phyloP scores from a whole-genome alignment of 2,888 invertebrate genomes.

The Amblyjoppa proteus region DNA sequence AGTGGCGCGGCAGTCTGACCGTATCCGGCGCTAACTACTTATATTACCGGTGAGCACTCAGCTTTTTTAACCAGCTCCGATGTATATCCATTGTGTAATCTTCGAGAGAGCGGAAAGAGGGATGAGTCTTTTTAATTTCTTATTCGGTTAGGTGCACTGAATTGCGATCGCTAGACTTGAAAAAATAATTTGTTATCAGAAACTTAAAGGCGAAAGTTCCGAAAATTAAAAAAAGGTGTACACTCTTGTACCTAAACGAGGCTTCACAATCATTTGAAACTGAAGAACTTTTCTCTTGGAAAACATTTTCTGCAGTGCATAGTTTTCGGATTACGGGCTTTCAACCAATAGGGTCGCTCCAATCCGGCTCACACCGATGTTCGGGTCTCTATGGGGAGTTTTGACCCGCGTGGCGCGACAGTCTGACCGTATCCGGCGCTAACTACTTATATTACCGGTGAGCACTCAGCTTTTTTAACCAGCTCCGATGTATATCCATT shows the following conservation, averaged over 20 bases:
- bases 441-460: constrained; percentile 38
- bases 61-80: constrained; percentile 13
- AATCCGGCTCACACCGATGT: not conserved
- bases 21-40: constrained; percentile 39
- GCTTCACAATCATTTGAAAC: too few relatives aligned
- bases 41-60: constrained; percentile 15
- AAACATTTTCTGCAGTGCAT: too few relatives aligned
- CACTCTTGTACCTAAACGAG: too few relatives aligned
- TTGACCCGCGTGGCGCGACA: constrained; percentile 1
- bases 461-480: constrained; percentile 14
- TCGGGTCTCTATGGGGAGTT: not conserved
- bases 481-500: not conserved
- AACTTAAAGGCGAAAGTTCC: too few relatives aligned
- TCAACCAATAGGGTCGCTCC: too few relatives aligned
- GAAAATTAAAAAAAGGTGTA: too few relatives aligned
- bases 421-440: constrained; percentile 42
- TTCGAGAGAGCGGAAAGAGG: not conserved
- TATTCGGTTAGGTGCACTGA: not conserved
- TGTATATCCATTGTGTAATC: not conserved
- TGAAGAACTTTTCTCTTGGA: too few relatives aligned
- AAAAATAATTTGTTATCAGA: too few relatives aligned
- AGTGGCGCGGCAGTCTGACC: constrained; percentile 36
- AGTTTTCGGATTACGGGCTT: too few relatives aligned
- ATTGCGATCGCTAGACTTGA: too few relatives aligned
- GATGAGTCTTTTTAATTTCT: not conserved